These are phyloP conservation scores for Heterotilapia buettikoferi DNA, from an alignment of 2,113 vertebrate genomes.

Conservation along the genomic window DNA sequence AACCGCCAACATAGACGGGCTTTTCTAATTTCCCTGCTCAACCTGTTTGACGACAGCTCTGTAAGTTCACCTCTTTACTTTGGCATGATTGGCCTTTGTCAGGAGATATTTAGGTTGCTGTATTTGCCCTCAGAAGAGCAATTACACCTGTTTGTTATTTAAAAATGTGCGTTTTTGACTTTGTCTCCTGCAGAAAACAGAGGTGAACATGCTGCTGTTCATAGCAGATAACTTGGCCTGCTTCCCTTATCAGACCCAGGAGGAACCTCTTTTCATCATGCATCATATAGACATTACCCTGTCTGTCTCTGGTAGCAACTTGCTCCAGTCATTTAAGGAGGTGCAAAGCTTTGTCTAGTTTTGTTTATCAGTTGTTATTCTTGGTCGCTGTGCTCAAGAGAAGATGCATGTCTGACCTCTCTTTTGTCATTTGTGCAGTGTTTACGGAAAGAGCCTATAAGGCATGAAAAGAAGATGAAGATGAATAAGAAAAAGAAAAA, in stretches of 20 bases:
- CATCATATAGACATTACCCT: conserved; percentile 98
- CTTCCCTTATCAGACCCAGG: conserved; percentile 96
- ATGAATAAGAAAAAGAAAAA: conserved; percentile 55
- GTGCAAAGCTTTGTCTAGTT: conserved; percentile 65
- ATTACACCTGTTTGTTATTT: neutral
- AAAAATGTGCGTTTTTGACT: neutral
- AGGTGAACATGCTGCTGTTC: conserved; percentile 95
- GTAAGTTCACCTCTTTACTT: conserved; percentile 70
- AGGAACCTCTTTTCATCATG: conserved; percentile 99
- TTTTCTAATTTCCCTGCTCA: conserved; percentile 94
- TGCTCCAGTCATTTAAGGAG: conserved; percentile 98
- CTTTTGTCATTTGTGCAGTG: conserved; percentile 64
- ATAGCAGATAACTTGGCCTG: conserved; percentile 97
- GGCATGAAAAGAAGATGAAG: conserved; percentile 63
- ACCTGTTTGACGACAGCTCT: conserved; percentile 94
- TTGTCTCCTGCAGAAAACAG: conserved; percentile 82
- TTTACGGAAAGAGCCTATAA: conserved; percentile 77
- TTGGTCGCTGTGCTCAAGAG: neutral
- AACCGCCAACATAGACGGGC: conserved; percentile 95
- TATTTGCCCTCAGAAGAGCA: neutral
- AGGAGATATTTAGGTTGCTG: neutral
- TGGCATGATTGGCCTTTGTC: neutral
- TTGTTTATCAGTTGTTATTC: neutral
- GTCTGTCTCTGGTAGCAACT: conserved; percentile 96
- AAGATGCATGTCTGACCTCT: neutral